Percentiles rank a stretch among this genome's conserved stretches.
Conservation (phyloP, 1,140 invertebrate species). For the Drosophila nigromelanica region DNA sequence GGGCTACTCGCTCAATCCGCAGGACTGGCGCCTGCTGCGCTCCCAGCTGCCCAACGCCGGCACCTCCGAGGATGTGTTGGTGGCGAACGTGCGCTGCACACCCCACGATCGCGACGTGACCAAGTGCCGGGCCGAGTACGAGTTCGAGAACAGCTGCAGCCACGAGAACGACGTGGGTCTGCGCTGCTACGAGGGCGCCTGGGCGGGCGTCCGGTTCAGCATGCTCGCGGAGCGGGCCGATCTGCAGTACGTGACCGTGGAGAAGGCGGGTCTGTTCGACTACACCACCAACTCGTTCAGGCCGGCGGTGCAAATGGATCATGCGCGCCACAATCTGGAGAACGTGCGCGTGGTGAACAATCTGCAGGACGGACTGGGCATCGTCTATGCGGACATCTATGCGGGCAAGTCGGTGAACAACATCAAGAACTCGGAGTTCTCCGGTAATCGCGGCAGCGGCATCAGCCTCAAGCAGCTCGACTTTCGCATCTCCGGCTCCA, state of each 20-base stretch:
- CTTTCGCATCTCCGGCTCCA: conserved; percentile 89
- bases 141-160: conserved; percentile 95
- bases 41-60: conserved; percentile 92
- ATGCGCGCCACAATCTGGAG: conserved; percentile 95
- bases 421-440: conserved; percentile 94
- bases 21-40: conserved; percentile 94
- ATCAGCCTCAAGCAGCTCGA: conserved; percentile 95
- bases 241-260: conserved; percentile 94
- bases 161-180: conserved; percentile 95
- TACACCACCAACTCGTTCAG: conserved; percentile 95
- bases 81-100: conserved; percentile 95
- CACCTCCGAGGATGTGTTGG: conserved; percentile 89
- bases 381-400: conserved; percentile 95
- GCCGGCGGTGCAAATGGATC: conserved; percentile 97
- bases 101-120: conserved; percentile 97
- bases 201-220: conserved; percentile 96
- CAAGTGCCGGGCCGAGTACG: conserved; percentile 91
- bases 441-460: conserved; percentile 93
- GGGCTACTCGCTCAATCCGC: conserved; percentile 95
- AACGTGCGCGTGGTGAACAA: conserved; percentile 92
- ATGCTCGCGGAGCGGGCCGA: conserved; percentile 93
- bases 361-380: conserved; percentile 93
- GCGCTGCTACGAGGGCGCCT: conserved; percentile 94
- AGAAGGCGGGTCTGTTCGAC: conserved; percentile 97
- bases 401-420: conserved; percentile 93